Conservation (phyloP, 2,888 invertebrate species). For the Papilio elwesi region DNA sequence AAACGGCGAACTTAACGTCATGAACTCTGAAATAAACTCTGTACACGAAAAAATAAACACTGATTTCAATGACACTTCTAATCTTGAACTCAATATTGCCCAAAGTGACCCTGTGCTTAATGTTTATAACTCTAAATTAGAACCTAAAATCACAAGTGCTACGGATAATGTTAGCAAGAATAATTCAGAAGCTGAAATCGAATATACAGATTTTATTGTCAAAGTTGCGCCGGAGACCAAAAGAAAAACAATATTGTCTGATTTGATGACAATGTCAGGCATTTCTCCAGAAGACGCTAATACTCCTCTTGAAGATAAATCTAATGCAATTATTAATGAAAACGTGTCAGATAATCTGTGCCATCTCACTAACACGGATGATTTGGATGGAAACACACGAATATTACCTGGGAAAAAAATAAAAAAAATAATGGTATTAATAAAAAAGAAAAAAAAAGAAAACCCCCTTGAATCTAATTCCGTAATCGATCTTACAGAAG, state of each 20-base stretch:
- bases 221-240: constrained; percentile 40
- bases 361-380: not conserved
- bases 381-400: not conserved
- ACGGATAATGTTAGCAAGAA: not conserved
- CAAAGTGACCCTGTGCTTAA: not conserved
- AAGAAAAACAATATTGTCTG: constrained; percentile 70
- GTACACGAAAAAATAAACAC: not conserved
- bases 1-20: not conserved
- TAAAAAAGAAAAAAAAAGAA: constrained; percentile 55
- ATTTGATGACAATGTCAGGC: constrained; percentile 80
- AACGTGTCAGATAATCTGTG: not conserved
- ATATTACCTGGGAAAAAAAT: constrained; percentile 50
- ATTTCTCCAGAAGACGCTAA: constrained; percentile 68
- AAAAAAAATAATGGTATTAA: constrained; percentile 64
- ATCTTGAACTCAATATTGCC: not conserved
- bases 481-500: constrained; percentile 70
- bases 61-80: not conserved
- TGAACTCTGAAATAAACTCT: not conserved
- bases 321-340: constrained; percentile 29
- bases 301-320: constrained; percentile 27
- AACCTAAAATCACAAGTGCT: not conserved
- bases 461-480: constrained; percentile 15
- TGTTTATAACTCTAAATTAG: not conserved
- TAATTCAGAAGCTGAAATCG: not conserved
- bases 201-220: not conserved